Percentiles rank a stretch among this genome's conserved stretches.
Evolutionary conservation across 2,888 invertebrate species (phyloP).

Genomic region (Metacarcinus magister): DNA sequence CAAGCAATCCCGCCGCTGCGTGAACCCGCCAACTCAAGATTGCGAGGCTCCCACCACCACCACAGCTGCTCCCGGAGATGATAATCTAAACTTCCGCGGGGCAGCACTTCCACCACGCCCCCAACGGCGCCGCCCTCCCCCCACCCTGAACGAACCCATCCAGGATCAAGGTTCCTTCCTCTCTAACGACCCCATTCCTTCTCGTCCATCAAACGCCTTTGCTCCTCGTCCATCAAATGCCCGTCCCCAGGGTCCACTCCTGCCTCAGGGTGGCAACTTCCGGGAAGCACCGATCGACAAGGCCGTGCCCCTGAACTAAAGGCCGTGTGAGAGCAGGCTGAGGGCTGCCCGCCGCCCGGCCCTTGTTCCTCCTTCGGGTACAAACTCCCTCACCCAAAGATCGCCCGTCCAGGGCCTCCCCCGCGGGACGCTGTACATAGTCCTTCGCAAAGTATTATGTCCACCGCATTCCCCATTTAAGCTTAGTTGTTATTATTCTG

Average conservation of each 20-base stretch:
- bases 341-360: constrained; percentile 46
- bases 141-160: constrained; percentile 40
- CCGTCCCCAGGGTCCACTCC: constrained; percentile 61
- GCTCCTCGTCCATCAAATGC: neutral
- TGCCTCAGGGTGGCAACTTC: constrained; percentile 65
- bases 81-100: neutral
- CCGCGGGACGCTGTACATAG: constrained; percentile 75
- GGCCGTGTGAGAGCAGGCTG: constrained; percentile 54
- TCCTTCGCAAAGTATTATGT: constrained; percentile 77
- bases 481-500: constrained; percentile 79
- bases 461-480: constrained; percentile 70
- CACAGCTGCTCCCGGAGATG: constrained; percentile 87
- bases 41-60: constrained; percentile 94
- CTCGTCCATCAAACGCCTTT: no score
- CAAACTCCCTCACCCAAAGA: constrained; percentile 78
- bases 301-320: constrained; percentile 76
- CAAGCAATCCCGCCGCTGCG: constrained; percentile 91
- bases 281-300: constrained; percentile 77
- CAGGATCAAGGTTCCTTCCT: constrained; percentile 66
- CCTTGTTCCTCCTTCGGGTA: constrained; percentile 65
- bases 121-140: constrained; percentile 65
- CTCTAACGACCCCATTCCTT: constrained; percentile 50
- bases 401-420: constrained; percentile 60
- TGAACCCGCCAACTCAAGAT: constrained; percentile 95
- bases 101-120: neutral